Evolutionary conservation across 1,140 invertebrate genomes (phyloP).

Genomic region (Apis laboriosa): DNA sequence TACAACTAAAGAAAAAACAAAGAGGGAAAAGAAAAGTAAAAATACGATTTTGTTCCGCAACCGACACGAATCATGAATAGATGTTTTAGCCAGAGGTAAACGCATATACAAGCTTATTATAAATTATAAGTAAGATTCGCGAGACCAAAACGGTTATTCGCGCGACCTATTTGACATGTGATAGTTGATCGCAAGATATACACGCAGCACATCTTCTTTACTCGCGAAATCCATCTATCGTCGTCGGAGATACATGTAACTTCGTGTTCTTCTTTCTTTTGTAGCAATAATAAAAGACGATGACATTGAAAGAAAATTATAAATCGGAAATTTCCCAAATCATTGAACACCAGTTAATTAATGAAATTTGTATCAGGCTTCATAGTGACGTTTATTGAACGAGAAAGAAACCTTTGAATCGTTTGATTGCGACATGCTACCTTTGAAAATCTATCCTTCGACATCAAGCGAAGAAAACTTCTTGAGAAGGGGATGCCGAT

Average conservation of each 20-base stretch:
- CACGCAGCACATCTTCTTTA: constrained; percentile 67
- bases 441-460: background rate
- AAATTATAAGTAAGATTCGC: constrained; percentile 40
- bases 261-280: constrained; percentile 64
- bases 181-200: constrained; percentile 71
- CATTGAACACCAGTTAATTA: constrained; percentile 17
- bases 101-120: constrained; percentile 46
- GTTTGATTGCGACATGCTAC: constrained; percentile 2
- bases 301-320: background rate
- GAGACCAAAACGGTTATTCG: constrained; percentile 17
- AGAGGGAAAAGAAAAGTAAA: background rate
- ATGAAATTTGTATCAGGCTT: constrained; percentile 17
- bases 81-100: background rate
- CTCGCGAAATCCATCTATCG: constrained; percentile 62
- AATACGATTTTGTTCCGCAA: background rate
- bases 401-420: constrained; percentile 16
- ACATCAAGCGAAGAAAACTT: too few relatives aligned
- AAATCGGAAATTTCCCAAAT: background rate
- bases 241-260: constrained; percentile 69
- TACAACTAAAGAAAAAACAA: constrained; percentile 19
- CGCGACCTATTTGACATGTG: constrained; percentile 65
- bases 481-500: background rate
- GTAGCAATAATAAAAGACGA: constrained; percentile 70
- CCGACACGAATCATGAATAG: background rate
- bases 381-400: background rate